These are phyloP conservation scores for Caranx ignobilis DNA, from an alignment of 2,113 vertebrate species.

Conservation along the genomic window DNA sequence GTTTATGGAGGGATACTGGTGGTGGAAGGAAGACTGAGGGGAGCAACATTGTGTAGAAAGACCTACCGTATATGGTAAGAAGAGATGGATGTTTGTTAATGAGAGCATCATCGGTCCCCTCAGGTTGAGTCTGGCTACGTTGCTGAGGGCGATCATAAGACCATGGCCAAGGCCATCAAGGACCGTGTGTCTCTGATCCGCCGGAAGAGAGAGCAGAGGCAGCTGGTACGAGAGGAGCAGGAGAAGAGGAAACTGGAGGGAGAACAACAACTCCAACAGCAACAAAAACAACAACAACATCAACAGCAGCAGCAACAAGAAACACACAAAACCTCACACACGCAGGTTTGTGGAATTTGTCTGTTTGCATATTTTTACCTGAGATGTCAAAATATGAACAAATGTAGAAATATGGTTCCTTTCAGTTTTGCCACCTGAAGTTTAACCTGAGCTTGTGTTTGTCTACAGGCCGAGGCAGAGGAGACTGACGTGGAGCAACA, in stretches of 20 bases:
- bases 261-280: slow-evolving; percentile 51
- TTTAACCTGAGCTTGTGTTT: neutral
- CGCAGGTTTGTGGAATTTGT: slow-evolving; percentile 62
- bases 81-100: slow-evolving; percentile 1
- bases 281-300: neutral
- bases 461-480: slow-evolving; percentile 89
- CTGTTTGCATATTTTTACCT: neutral
- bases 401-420: too few relatives aligned
- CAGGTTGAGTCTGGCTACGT: slow-evolving; percentile 99
- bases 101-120: too few relatives aligned
- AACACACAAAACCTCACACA: slow-evolving; percentile 50
- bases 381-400: too few relatives aligned
- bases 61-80: neutral
- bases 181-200: slow-evolving; percentile 97
- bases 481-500: slow-evolving; percentile 92
- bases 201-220: slow-evolving; percentile 95
- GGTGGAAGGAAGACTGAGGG: neutral
- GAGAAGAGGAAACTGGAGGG: slow-evolving; percentile 91
- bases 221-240: slow-evolving; percentile 93
- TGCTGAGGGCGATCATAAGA: slow-evolving; percentile 98
- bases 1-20: neutral
- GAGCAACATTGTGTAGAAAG: neutral
- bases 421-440: neutral
- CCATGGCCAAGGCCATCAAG: slow-evolving; percentile 99
- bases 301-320: slow-evolving; percentile 72